Percentiles rank a stretch among this genome's conserved stretches.
Conservation (phyloP, 2,113 vertebrate species). For the Rhea americana region DNA sequence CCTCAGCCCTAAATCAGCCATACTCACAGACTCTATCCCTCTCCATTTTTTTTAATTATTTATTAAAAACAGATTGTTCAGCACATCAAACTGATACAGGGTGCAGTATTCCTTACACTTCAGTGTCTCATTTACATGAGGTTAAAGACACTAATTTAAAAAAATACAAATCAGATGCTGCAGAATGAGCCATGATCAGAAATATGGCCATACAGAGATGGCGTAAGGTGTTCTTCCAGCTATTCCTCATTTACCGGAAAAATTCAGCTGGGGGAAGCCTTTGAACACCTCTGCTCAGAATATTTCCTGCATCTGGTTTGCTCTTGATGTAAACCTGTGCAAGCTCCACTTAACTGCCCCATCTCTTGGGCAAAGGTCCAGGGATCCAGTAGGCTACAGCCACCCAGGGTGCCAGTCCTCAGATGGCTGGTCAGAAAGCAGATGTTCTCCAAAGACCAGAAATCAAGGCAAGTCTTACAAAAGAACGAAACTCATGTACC, state of each 20-base stretch:
- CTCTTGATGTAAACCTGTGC: neutral
- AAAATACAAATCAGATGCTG: conserved; percentile 17
- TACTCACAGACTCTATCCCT: neutral
- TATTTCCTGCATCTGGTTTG: neutral
- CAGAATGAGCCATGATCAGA: neutral
- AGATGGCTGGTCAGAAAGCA: neutral
- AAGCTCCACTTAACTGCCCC: neutral
- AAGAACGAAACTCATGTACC: neutral
- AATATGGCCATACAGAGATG: neutral
- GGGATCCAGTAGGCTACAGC: neutral
- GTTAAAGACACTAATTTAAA: conserved; percentile 13
- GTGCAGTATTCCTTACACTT: neutral
- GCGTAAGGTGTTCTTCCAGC: neutral
- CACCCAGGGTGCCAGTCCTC: neutral
- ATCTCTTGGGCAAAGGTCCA: neutral
- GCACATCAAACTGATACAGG: neutral
- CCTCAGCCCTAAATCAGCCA: neutral
- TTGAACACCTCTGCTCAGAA: neutral
- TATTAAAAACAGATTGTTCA: neutral
- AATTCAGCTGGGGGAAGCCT: neutral
- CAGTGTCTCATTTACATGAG: neutral
- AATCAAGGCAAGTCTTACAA: neutral
- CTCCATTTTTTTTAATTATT: neutral
- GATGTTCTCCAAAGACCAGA: neutral
- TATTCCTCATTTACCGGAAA: neutral